Evolutionary conservation across 2,797 vertebrate species (phyloP).

Genomic region (Alca torda): DNA sequence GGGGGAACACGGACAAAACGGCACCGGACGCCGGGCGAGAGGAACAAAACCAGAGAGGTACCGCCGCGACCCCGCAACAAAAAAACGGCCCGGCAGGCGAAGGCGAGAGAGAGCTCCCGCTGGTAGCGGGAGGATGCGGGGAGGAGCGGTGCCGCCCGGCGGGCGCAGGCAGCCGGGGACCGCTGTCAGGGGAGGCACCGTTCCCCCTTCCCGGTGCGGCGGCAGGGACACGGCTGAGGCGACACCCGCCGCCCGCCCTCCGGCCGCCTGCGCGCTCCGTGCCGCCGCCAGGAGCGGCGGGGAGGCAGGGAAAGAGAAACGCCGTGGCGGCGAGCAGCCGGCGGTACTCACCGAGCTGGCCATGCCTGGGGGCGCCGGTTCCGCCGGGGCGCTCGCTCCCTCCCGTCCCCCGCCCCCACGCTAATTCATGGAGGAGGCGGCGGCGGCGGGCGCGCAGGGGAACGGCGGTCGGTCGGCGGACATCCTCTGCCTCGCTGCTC

Average conservation of each 20-base stretch:
- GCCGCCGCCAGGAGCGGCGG: conserved; percentile 30
- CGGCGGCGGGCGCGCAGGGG: conserved; percentile 72
- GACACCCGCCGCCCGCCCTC: conserved; percentile 64
- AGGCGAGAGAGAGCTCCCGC: background rate
- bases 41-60: background rate
- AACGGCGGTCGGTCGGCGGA: conserved; percentile 78
- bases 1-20: background rate
- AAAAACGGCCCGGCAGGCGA: background rate
- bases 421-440: conserved; percentile 86
- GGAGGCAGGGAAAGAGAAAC: background rate
- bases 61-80: background rate
- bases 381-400: conserved; percentile 61
- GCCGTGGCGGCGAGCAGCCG: conserved; percentile 36
- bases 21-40: background rate
- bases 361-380: conserved; percentile 88
- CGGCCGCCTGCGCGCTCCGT: conserved; percentile 36
- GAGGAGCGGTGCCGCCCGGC: background rate
- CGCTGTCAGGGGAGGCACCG: background rate
- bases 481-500: conserved; percentile 78
- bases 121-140: background rate
- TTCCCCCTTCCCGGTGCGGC: conserved; percentile 12
- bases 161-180: background rate
- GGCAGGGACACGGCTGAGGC: conserved; percentile 66
- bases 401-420: conserved; percentile 72
- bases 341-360: conserved; percentile 88